Percentiles rank a stretch among this genome's conserved stretches.
These are phyloP conservation scores for Tipula vernalis DNA, from an alignment of 2,888 invertebrate species.

Conservation along the genomic window DNA sequence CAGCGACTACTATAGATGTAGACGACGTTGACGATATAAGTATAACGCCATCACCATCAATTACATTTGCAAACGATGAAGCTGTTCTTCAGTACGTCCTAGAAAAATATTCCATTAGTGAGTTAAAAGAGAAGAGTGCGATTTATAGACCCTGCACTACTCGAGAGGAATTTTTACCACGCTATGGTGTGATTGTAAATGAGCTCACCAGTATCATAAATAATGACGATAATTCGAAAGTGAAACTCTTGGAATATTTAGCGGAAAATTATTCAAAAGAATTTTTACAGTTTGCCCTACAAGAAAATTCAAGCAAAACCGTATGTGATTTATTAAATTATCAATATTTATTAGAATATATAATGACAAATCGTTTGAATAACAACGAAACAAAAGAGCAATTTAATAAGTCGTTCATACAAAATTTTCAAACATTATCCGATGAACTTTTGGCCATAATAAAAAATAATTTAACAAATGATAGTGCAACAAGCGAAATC, in stretches of 20 bases:
- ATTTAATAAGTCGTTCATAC: neutral
- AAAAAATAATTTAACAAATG: conserved; percentile 5
- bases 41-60: conserved; percentile 16
- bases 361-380: neutral
- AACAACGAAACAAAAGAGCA: neutral
- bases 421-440: neutral
- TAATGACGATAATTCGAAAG: conserved; percentile 25
- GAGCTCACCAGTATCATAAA: conserved; percentile 28
- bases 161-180: conserved; percentile 17
- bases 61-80: conserved; percentile 18
- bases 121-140: conserved; percentile 16
- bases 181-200: conserved; percentile 24
- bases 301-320: conserved; percentile 32
- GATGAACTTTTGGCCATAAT: neutral
- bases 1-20: neutral
- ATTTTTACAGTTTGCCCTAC: conserved; percentile 32
- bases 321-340: conserved; percentile 32
- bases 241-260: conserved; percentile 28
- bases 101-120: conserved; percentile 23
- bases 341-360: neutral
- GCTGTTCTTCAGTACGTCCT: conserved; percentile 20
- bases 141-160: conserved; percentile 26
- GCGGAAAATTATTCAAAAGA: conserved; percentile 34
- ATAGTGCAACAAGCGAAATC: neutral
- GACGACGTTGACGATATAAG: conserved; percentile 18